Conservation (phyloP, 2,113 vertebrate genomes). For the Serilophus lunatus region DNA sequence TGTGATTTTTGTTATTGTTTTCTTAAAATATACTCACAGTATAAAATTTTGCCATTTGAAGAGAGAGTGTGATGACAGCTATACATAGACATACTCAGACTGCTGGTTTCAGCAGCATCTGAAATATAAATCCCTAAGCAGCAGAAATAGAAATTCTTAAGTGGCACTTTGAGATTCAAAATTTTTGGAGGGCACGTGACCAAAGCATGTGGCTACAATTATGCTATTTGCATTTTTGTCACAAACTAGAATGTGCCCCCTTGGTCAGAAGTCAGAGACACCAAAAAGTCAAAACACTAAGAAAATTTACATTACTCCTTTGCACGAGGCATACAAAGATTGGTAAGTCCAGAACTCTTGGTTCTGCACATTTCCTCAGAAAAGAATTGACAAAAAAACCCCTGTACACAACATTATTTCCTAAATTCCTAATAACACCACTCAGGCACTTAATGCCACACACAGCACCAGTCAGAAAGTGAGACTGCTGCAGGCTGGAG, state of each 20-base stretch:
- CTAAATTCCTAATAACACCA: neutral
- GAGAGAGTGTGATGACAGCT: neutral
- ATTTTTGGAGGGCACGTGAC: neutral
- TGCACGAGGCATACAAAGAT: neutral
- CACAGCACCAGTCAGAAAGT: neutral
- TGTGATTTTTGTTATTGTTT: constrained; percentile 52
- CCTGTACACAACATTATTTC: neutral
- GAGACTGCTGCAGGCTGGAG: neutral
- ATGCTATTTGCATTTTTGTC: neutral
- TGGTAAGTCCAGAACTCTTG: neutral
- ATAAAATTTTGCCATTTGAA: constrained; percentile 1
- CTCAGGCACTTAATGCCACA: neutral
- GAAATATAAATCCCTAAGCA: constrained; percentile 6
- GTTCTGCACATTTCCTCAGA: neutral
- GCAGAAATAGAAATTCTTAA: constrained; percentile 24
- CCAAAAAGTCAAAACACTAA: neutral
- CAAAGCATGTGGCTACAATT: neutral
- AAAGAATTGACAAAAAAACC: neutral
- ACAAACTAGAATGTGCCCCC: neutral
- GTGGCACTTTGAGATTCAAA: neutral
- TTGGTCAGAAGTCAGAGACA: neutral
- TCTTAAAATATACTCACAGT: constrained; percentile 13
- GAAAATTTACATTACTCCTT: neutral
- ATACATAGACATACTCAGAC: constrained; percentile 18
- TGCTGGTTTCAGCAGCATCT: neutral